Evolutionary conservation across 2,797 vertebrate genomes (phyloP).

Genomic region (Chelidonichthys spinosus): DNA sequence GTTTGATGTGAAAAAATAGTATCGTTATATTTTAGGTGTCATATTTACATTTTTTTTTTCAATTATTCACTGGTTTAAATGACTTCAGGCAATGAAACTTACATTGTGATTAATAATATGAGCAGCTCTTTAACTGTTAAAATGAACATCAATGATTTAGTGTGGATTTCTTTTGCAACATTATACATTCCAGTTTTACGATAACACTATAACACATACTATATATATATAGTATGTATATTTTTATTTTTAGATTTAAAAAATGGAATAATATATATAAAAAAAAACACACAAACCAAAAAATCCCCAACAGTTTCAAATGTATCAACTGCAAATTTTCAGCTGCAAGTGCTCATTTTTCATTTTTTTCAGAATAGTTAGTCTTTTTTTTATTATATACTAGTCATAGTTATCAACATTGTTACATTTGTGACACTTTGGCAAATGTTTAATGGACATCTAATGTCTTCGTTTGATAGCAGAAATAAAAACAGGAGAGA

Average conservation of each 20-base stretch:
- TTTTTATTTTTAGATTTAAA: not conserved
- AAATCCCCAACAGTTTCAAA: not conserved
- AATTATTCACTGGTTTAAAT: not conserved
- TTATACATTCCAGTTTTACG: constrained; percentile 1
- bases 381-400: not conserved
- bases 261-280: not conserved
- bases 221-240: not conserved
- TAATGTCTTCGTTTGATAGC: not conserved
- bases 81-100: not conserved
- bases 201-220: not conserved
- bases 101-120: not conserved
- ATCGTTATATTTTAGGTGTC: not conserved
- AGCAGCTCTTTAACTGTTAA: not conserved
- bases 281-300: not conserved
- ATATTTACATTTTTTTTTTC: not conserved
- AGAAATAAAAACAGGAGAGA: constrained; percentile 1
- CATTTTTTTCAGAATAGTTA: not conserved
- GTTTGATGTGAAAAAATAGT: not conserved
- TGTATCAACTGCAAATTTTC: not conserved
- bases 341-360: not conserved
- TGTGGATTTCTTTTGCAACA: not conserved
- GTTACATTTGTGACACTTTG: constrained; percentile 6
- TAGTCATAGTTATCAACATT: constrained; percentile 5
- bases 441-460: not conserved
- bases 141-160: not conserved